phyloP scores from a whole-genome alignment of 1,140 invertebrate genomes.

The Sitobion miscanthi region DNA sequence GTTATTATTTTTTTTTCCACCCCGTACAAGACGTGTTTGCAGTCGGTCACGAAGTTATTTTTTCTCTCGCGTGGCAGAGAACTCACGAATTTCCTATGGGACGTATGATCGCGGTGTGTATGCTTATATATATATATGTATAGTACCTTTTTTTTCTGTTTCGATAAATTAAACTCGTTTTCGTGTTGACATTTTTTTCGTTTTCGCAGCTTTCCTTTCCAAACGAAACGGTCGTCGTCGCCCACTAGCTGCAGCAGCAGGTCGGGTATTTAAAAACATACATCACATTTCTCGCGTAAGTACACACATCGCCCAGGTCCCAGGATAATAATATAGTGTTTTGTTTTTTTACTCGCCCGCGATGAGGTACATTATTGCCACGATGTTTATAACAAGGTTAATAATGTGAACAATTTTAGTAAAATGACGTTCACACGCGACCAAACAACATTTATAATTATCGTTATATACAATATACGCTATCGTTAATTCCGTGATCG shows the following conservation, averaged over 20 bases:
- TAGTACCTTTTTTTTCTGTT: not conserved
- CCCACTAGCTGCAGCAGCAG: not conserved
- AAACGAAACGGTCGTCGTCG: not conserved
- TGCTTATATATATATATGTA: not conserved
- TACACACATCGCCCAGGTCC: not conserved
- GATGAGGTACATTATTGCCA: not conserved
- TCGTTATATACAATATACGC: not conserved
- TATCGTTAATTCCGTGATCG: slow-evolving; percentile 4
- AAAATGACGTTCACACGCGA: slow-evolving; percentile 2
- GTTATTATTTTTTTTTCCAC: not conserved
- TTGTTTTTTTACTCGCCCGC: not conserved
- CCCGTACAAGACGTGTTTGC: no score
- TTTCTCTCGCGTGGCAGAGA: not conserved
- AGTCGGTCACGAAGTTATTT: not conserved
- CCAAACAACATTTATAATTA: not conserved
- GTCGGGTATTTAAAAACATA: not conserved
- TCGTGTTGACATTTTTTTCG: not conserved
- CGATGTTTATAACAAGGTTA: not conserved
- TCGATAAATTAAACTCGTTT: not conserved
- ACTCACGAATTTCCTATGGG: not conserved
- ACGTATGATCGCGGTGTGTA: not conserved
- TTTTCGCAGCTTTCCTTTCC: not conserved
- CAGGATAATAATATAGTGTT: not conserved
- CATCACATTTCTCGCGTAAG: not conserved
- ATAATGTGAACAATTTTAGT: not conserved